These are phyloP conservation scores for Empis stercorea DNA, from an alignment of 2,888 invertebrate species.

Conservation along the genomic window DNA sequence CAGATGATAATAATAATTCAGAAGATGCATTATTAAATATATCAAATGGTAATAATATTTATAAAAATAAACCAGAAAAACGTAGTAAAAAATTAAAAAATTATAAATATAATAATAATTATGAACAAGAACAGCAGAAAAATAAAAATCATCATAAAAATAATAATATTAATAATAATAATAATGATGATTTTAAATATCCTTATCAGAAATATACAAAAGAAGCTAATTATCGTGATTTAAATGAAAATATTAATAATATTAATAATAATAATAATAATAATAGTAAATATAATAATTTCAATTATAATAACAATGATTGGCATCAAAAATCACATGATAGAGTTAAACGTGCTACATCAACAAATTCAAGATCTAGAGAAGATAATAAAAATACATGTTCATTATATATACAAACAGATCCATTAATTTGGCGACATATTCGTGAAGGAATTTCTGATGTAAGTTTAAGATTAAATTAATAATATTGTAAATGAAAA, in stretches of 20 bases:
- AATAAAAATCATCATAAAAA: background rate
- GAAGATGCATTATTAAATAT: constrained; percentile 5
- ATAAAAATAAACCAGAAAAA: constrained; percentile 3
- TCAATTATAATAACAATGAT: constrained; percentile 33
- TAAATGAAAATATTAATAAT: background rate
- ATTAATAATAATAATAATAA: too few relatives aligned
- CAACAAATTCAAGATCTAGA: constrained; percentile 37
- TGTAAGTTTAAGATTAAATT: constrained; percentile 40
- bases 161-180: background rate
- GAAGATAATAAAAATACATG: constrained; percentile 79
- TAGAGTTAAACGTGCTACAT: constrained; percentile 40
- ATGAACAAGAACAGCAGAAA: constrained; percentile 10
- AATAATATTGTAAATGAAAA: background rate
- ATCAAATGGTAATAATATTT: background rate
- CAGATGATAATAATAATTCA: background rate
- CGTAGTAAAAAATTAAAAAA: constrained; percentile 22
- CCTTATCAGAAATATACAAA: constrained; percentile 63
- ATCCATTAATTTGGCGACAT: constrained; percentile 94
- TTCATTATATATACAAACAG: constrained; percentile 93
- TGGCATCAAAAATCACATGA: constrained; percentile 35
- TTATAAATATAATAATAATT: constrained; percentile 21
- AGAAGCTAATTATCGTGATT: constrained; percentile 48
- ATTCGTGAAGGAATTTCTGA: constrained; percentile 72
- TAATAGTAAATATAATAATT: background rate
- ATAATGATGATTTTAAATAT: constrained; percentile 33